These are phyloP conservation scores for Vimba vimba DNA, from an alignment of 2,113 vertebrate species.

Conservation along the genomic window DNA sequence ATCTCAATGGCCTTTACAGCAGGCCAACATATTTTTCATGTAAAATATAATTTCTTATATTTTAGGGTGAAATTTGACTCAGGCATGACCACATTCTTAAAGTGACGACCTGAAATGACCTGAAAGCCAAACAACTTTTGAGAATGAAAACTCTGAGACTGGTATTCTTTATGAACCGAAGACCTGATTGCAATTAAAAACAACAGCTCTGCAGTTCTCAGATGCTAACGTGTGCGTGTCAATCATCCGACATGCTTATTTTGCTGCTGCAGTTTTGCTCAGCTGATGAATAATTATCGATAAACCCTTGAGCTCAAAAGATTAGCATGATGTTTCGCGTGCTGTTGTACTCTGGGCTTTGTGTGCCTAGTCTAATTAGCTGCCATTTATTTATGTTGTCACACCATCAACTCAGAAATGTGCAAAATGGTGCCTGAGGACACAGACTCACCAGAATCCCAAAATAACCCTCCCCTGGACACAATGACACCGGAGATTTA, in stretches of 20 bases:
- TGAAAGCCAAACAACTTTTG: too few species aligned
- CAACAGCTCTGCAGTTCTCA: too few species aligned
- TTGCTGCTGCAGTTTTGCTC: neutral
- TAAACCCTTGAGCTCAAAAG: conserved; percentile 16
- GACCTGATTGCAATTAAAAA: too few species aligned
- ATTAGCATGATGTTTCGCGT: neutral
- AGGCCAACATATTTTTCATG: too few species aligned
- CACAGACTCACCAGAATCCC: conserved; percentile 35
- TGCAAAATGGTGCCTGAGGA: conserved; percentile 56
- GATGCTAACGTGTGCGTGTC: too few species aligned
- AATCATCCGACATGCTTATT: neutral
- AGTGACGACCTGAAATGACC: too few species aligned
- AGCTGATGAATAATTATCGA: conserved; percentile 5
- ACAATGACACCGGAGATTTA: conserved; percentile 57
- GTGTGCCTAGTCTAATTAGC: conserved; percentile 15
- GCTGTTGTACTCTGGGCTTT: neutral
- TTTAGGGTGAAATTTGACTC: too few species aligned
- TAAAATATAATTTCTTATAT: too few species aligned
- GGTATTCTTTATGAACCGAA: too few species aligned
- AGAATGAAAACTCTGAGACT: too few species aligned
- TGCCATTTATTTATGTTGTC: neutral
- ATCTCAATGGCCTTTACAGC: too few species aligned
- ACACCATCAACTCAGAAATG: conserved; percentile 17
- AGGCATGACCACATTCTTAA: too few species aligned
- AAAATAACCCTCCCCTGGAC: conserved; percentile 58